Conservation (phyloP, 2,888 invertebrate genomes). For the Hirtodrosophila confusa region DNA sequence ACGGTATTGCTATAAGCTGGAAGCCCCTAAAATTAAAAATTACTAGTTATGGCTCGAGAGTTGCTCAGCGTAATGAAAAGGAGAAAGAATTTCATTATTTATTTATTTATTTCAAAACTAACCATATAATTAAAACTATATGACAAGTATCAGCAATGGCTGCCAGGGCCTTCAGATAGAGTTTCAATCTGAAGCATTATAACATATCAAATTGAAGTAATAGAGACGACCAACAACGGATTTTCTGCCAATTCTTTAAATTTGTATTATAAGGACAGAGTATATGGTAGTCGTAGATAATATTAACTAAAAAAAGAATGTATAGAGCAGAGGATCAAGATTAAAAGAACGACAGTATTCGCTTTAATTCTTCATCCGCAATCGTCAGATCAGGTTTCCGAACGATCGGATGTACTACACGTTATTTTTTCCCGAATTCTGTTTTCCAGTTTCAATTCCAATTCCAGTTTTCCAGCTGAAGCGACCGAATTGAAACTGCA, state of each 20-base stretch:
- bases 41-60: no score
- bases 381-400: slow-evolving; percentile 40
- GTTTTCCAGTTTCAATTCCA: slow-evolving; percentile 17
- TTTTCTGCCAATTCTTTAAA: no score
- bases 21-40: neutral
- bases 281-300: slow-evolving; percentile 9
- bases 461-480: slow-evolving; percentile 43
- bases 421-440: slow-evolving; percentile 20
- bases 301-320: neutral
- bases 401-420: slow-evolving; percentile 32
- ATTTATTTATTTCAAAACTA: no score
- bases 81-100: no score
- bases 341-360: neutral
- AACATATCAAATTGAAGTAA: no score
- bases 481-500: slow-evolving; percentile 24
- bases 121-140: no score
- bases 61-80: no score
- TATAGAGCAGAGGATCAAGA: slow-evolving; percentile 15
- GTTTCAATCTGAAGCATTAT: no score
- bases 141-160: no score
- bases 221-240: no score
- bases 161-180: no score
- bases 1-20: no score
- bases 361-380: slow-evolving; percentile 6
- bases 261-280: slow-evolving; percentile 1